Evolutionary conservation across 2,113 vertebrate genomes (phyloP), one percentile per base, ranked within the genome.

Genomic region (Entomyzon cyanotis): DNA sequence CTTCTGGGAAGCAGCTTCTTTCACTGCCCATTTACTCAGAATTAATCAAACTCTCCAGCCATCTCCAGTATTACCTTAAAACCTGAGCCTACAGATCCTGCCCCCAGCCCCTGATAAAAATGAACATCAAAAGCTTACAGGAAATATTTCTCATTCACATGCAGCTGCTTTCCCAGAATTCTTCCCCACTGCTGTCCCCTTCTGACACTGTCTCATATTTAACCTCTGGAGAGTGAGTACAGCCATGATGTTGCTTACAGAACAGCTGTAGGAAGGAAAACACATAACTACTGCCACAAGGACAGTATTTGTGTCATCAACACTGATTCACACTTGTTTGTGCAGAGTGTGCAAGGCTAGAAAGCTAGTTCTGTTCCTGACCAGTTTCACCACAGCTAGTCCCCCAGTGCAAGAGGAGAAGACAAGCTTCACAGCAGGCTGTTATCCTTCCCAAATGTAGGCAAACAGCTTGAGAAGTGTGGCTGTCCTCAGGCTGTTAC

Each of bases 271-370:
- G 67, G 53, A 85, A 85, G 46, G 16, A 58, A 80, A 90, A 65
- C 1, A 0, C 1, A 0, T 14, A 78, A 59, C 35, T 65, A 8
- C 47, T 59, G 25, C 42, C 52, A 60, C 1, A 4, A 65, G 31
- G 18, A 33, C 19, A 46, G 28, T 17, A 62, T 41, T 55, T 65
- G 60, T 80, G 35, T n/a, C 44, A 67, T 46, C 71, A 74, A 25
- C 21, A 28, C 19, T 9, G 21, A 50, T 56, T 80, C 59, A 88
- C 3, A 5, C 18, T 14, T 18, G 7, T 39, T 65, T 70, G 49
- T 46, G 55, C 23, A 50, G 30, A 27, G 20, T 5, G 30, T 35
- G 67, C n/a, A 59, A 84, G 35, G 59, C 39, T 84, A 46, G 22
- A 39, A 58, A 84, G 44, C 52, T 28, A 42, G 10, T 30, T 90